Percentiles rank a stretch among this genome's conserved stretches.
These are phyloP conservation scores for Artibeus lituratus DNA, from an alignment of 2,797 vertebrate species.

Conservation along the genomic window DNA sequence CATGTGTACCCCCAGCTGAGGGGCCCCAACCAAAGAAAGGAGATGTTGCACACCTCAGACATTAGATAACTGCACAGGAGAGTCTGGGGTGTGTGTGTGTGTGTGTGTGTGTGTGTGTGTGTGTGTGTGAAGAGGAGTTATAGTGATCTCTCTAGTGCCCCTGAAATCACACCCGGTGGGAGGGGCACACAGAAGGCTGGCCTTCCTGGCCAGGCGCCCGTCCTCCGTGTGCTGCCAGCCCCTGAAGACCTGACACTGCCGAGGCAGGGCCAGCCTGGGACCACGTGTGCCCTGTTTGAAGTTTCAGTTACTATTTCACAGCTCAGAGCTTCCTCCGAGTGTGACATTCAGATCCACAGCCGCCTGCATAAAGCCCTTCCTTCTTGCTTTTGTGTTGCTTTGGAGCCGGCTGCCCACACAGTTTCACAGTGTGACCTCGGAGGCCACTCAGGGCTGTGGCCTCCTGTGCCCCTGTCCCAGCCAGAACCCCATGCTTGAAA, in stretches of 20 bases:
- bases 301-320: background rate
- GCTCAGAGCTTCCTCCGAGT: background rate
- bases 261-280: background rate
- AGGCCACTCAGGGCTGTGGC: conserved; percentile 23
- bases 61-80: background rate
- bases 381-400: conserved; percentile 40
- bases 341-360: conserved; percentile 37
- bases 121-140: background rate
- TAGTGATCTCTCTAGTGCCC: background rate
- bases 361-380: conserved; percentile 38
- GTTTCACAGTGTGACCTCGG: conserved; percentile 52
- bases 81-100: background rate
- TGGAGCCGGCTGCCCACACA: conserved; percentile 8
- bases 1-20: background rate
- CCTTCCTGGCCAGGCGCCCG: background rate
- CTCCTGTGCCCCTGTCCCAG: conserved; percentile 48
- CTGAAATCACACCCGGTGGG: fast-evolving
- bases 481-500: conserved; percentile 56
- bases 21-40: background rate
- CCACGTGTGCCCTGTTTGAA: background rate
- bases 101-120: background rate
- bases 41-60: background rate
- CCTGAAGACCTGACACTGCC: background rate
- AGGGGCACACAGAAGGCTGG: background rate
- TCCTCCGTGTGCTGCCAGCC: background rate